Base-by-base conservation (phyloP, 2,797 vertebrate species). In the Vultur gryphus region DNA sequence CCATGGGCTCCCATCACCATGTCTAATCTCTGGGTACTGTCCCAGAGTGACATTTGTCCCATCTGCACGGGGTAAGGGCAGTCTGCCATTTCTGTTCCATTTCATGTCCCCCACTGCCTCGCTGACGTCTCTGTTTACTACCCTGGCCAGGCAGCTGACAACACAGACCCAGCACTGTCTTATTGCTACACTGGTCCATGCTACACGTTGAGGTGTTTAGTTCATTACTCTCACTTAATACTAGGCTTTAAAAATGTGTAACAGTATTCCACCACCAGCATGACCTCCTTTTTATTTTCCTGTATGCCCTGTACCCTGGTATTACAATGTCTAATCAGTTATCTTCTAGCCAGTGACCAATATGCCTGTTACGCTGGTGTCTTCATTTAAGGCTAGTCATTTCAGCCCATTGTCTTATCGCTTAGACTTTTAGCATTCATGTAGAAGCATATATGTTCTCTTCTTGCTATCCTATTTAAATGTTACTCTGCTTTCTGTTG, bases 81-180 rank as follows among this genome's bases (percentile, higher is more conserved):
- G 23, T 48, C 58, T 71, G 54, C 16, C 12, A 29, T 66, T 80
- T 51, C 70, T 58, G 14, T 52, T 43, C 31, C n/a, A 21, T 67
- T 75, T 33, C 26, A 14, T 12, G n/a, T 77, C 19, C 23, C 43
- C n/a, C 1, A 1, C 35, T 66, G 49, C 43, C 43, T n/a, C 0
- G 0, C 35, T 75, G 52, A 20, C 5, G 3, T 18, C 20, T 58
- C 48, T 57, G 28, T 48, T 48, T 31, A 41, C 41, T 48, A 4
- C 6, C 16, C 55, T 31, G 62, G 19, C 25, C n/a, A 55, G 39
- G 35, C 41, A 72, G 11, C 1, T 28, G 77, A 48, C 25, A 65
- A 26, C 54, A 62, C 5, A 79, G 33, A 35, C 21, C 10, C 65
- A 28, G 43, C 0, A 3, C 4, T 43, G 9, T 17, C 9, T 28